Conservation (phyloP, 1,140 invertebrate species). For the Drosophila sucinea region DNA sequence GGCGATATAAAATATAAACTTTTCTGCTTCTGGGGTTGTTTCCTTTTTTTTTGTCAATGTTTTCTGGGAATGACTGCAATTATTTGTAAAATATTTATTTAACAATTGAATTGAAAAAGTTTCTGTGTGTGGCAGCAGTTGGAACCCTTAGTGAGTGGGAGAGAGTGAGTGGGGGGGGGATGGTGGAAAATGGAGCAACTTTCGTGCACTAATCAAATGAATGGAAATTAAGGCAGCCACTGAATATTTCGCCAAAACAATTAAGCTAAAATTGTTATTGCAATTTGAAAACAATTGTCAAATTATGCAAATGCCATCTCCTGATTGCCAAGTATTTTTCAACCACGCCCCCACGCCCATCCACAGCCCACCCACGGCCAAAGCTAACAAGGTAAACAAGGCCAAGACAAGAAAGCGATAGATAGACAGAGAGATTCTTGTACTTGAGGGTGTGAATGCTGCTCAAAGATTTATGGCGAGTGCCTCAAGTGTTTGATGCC, state of each 20-base stretch:
- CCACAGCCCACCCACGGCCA: background rate
- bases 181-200: slow-evolving; percentile 48
- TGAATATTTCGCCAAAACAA: slow-evolving; percentile 73
- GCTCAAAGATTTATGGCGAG: slow-evolving; percentile 74
- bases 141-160: slow-evolving; percentile 18
- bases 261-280: slow-evolving; percentile 82
- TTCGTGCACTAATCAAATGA: slow-evolving; percentile 75
- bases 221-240: slow-evolving; percentile 68
- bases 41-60: slow-evolving; percentile 22
- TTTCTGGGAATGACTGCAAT: slow-evolving; percentile 48
- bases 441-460: slow-evolving; percentile 45
- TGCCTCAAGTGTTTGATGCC: slow-evolving; percentile 42
- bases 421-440: slow-evolving; percentile 6
- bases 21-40: slow-evolving; percentile 37
- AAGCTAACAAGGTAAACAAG: slow-evolving; percentile 73
- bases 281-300: slow-evolving; percentile 82
- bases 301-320: slow-evolving; percentile 73
- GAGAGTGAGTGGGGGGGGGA: background rate
- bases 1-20: slow-evolving; percentile 74
- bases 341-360: slow-evolving; percentile 19
- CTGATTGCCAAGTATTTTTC: slow-evolving; percentile 77
- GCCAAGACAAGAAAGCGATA: background rate
- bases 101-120: slow-evolving; percentile 81
- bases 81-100: slow-evolving; percentile 82
- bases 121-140: slow-evolving; percentile 71